Base-by-base conservation (phyloP, 2,797 vertebrate species). In the Aselliscus stoliczkanus region DNA sequence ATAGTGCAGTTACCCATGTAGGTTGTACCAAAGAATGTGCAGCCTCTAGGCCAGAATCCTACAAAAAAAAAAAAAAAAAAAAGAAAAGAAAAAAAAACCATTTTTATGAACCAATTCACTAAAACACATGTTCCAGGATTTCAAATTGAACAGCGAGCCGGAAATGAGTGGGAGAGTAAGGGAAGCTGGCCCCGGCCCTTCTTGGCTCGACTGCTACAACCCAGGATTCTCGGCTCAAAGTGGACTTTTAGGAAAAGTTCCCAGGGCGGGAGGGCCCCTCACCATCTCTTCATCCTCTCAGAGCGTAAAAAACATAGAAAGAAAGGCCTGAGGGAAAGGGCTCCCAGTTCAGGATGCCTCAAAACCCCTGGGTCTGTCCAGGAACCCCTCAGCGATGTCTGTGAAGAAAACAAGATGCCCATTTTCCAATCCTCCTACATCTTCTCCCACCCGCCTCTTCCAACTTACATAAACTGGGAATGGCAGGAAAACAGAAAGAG, bases 51-150 rank as follows among this genome's bases (percentile, higher is more conserved):
- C 72, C 54, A 92, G 95, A 94, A 92, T 65, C 44, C 73, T 90
- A 70, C 21, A 77, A 54, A 90, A 92, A 96, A 62, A 65, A n/a
- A n/a, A n/a, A n/a, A n/a, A n/a, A n/a, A n/a, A n/a, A n/a, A n/a
- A n/a, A n/a, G n/a, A n/a, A n/a, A n/a, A n/a, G n/a, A n/a, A n/a
- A n/a, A n/a, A n/a, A n/a, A n/a, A n/a, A n/a, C n/a, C 29, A 67
- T 58, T 87, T 90, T 92, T 88, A 94, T 84, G 84, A 97, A 96
- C 72, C 81, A 39, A 79, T 65, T 79, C 94, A 90, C 67, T 84
- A 64, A 88, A 96, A 93, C 94, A 85, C 77, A 79, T 31, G 88
- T 84, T 87, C 44, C 72, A 88, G 93, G 80, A 89, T 77, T 80
- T 96, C 72, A 67, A 62, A 93, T 82, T 58, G 76, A 95, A 62